Evolutionary conservation across 1,140 invertebrate species (phyloP).

Genomic region (Marisa cornuarietis): DNA sequence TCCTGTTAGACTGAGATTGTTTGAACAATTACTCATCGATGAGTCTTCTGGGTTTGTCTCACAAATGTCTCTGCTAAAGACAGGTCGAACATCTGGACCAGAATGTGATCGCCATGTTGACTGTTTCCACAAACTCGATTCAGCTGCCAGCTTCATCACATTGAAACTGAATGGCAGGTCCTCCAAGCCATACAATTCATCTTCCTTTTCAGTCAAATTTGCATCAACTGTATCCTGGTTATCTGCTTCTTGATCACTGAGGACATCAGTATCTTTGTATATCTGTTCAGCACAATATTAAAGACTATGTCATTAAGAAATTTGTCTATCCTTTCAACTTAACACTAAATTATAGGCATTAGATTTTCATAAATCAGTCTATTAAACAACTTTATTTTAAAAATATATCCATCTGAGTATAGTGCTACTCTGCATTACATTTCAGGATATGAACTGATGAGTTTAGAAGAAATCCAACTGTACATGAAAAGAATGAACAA

Average conservation of each 20-base stretch:
- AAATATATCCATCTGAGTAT: too few species aligned
- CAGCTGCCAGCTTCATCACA: background rate
- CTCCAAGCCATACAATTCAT: constrained; percentile 22
- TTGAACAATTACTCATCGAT: too few species aligned
- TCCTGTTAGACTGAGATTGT: too few species aligned
- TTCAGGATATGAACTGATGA: too few species aligned
- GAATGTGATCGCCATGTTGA: background rate
- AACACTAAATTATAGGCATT: background rate
- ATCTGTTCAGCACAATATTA: background rate
- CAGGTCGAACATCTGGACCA: background rate
- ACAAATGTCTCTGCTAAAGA: background rate
- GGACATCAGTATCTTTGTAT: background rate
- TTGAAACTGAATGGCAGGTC: constrained; percentile 23
- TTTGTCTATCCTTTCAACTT: background rate
- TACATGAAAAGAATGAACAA: too few species aligned
- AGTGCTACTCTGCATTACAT: too few species aligned
- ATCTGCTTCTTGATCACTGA: background rate
- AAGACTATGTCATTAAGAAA: background rate
- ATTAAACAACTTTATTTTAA: too few species aligned
- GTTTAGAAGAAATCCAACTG: too few species aligned
- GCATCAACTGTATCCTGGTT: constrained; percentile 33
- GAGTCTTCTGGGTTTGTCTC: too few species aligned
- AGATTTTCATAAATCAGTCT: too few species aligned
- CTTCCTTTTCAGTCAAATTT: constrained; percentile 38
- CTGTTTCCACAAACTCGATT: background rate